These are phyloP conservation scores for Chanos chanos DNA, from an alignment of 2,797 vertebrate species.

Conservation along the genomic window DNA sequence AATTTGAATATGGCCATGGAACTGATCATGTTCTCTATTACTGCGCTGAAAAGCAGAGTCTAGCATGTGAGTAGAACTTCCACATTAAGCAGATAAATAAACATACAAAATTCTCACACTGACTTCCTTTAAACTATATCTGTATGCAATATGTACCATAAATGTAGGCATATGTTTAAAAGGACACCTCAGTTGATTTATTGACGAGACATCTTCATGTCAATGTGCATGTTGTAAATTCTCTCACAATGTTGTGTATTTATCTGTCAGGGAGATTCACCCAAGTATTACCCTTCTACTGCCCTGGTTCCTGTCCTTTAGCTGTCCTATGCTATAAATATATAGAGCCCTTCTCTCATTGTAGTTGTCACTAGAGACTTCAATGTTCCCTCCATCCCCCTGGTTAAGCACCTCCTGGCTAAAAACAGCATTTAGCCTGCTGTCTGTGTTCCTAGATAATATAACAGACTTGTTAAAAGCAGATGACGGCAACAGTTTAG, in stretches of 20 bases:
- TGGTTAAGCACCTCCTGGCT: not conserved
- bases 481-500: no score
- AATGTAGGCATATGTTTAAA: not conserved
- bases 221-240: not conserved
- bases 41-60: no score
- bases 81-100: no score
- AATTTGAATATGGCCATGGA: no score
- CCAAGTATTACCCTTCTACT: no score
- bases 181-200: not conserved
- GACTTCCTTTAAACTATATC: slow-evolving; percentile 46
- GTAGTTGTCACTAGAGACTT: slow-evolving; percentile 16
- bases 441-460: no score
- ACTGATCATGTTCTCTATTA: no score
- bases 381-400: slow-evolving; percentile 11
- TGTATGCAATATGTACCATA: slow-evolving; percentile 9
- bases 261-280: not conserved
- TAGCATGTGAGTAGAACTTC: no score
- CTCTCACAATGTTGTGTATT: not conserved
- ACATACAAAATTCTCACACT: no score
- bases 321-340: not conserved
- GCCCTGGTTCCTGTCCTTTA: not conserved
- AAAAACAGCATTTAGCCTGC: not conserved
- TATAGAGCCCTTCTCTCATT: not conserved
- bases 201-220: not conserved
- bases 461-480: no score